These are phyloP conservation scores for Triplophysa bombifrons DNA, from an alignment of 2,797 vertebrate species.

Conservation along the genomic window DNA sequence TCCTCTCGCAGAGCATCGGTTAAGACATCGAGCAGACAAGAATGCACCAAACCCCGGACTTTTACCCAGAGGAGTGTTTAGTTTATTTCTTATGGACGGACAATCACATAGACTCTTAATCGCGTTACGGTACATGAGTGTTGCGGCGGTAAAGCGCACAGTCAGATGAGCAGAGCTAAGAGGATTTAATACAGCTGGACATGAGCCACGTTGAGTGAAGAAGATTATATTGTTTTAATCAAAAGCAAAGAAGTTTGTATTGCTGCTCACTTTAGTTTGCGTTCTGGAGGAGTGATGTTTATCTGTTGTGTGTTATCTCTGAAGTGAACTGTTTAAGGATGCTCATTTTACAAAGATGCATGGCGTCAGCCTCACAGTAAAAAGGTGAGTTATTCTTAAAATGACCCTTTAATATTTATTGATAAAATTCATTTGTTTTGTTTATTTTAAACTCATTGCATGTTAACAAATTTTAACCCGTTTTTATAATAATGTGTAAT, in stretches of 20 bases:
- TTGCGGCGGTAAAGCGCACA: constrained; percentile 10
- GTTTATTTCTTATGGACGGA: constrained; percentile 21
- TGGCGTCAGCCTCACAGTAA: constrained; percentile 10
- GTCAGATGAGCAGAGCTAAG: constrained; percentile 42
- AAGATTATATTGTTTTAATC: constrained; percentile 46
- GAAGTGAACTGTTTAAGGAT: constrained; percentile 1
- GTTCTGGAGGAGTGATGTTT: constrained; percentile 25
- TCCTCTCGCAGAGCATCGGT: constrained; percentile 28
- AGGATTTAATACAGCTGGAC: constrained; percentile 34
- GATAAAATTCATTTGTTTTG: background rate
- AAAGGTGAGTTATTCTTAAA: constrained; percentile 26
- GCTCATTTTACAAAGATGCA: constrained; percentile 36
- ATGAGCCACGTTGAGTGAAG: constrained; percentile 15
- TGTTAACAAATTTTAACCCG: too few relatives aligned
- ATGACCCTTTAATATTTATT: too few relatives aligned
- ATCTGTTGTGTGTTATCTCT: background rate
- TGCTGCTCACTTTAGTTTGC: constrained; percentile 31
- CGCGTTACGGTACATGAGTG: constrained; percentile 12
- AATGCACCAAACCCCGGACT: constrained; percentile 9
- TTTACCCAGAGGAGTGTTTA: constrained; percentile 16
- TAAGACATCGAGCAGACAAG: constrained; percentile 5
- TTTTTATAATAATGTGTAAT: too few relatives aligned
- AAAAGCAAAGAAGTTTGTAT: constrained; percentile 29
- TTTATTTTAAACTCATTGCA: background rate
- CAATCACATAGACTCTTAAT: constrained; percentile 1